phyloP scores from a whole-genome alignment of 2,797 vertebrate species.

The Sebastes ruberrimus region DNA sequence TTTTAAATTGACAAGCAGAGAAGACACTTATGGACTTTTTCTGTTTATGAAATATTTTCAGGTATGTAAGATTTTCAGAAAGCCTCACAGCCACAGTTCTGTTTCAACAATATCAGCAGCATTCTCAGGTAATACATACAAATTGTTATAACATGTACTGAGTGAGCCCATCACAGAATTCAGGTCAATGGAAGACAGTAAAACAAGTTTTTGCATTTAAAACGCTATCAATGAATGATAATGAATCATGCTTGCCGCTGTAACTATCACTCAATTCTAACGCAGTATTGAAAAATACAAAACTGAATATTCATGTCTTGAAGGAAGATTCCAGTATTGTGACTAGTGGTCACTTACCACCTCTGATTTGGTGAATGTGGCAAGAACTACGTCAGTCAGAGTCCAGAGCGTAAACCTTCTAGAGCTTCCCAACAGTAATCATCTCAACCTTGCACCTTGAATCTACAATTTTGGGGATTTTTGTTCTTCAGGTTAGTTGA shows the following conservation, averaged over 20 bases:
- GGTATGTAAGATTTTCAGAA: not conserved
- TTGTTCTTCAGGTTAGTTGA: not conserved
- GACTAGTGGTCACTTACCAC: not conserved
- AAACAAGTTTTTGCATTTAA: not conserved
- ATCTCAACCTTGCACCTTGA: not conserved
- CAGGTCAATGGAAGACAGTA: not conserved
- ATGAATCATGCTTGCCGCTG: not conserved
- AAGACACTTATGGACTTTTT: not conserved
- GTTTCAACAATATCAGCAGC: not conserved
- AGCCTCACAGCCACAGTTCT: not conserved
- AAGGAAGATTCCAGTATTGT: not conserved
- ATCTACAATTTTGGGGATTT: not conserved
- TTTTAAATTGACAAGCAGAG: not conserved
- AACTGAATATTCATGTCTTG: not conserved
- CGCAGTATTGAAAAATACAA: not conserved
- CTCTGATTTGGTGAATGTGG: not conserved
- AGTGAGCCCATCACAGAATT: not conserved
- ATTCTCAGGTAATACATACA: not conserved
- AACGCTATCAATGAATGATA: not conserved
- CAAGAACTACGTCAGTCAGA: not conserved
- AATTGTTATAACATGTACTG: not conserved
- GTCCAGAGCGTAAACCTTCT: not conserved
- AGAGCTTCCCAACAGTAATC: not conserved
- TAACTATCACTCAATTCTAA: not conserved
- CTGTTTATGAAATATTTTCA: not conserved